These are phyloP conservation scores for Labrus mixtus DNA, from an alignment of 2,113 vertebrate genomes.

Conservation along the genomic window DNA sequence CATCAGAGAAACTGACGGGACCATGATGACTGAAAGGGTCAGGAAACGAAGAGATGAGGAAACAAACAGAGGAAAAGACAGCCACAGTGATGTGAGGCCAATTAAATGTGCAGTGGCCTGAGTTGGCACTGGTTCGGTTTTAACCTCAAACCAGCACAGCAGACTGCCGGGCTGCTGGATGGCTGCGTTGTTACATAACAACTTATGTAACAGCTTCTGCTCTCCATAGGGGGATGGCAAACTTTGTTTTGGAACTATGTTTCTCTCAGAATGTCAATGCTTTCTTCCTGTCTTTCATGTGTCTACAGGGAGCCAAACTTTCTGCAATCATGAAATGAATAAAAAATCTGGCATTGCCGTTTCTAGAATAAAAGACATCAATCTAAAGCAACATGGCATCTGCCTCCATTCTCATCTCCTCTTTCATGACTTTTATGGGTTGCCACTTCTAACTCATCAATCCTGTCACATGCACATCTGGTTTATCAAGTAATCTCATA, in stretches of 20 bases:
- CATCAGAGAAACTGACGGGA: background rate
- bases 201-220: slow-evolving; percentile 66
- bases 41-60: background rate
- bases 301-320: slow-evolving; percentile 8
- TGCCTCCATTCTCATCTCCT: background rate
- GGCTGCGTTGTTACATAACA: slow-evolving; percentile 67
- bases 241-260: slow-evolving; percentile 52
- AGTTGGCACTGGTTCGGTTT: slow-evolving; percentile 39
- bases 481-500: background rate
- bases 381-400: background rate
- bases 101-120: slow-evolving; percentile 34
- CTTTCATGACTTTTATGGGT: too few species aligned
- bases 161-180: slow-evolving; percentile 41
- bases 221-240: slow-evolving; percentile 46
- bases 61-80: slow-evolving; percentile 16
- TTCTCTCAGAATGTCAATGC: slow-evolving; percentile 19
- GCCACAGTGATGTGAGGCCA: slow-evolving; percentile 34
- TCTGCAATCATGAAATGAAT: slow-evolving; percentile 8
- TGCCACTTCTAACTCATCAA: background rate
- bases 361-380: background rate
- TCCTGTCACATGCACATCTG: background rate
- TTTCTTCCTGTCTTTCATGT: slow-evolving; percentile 21
- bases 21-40: background rate
- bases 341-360: background rate
- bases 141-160: slow-evolving; percentile 61